These are phyloP conservation scores for Cepaea nemoralis DNA, from an alignment of 1,140 invertebrate genomes.

Conservation along the genomic window DNA sequence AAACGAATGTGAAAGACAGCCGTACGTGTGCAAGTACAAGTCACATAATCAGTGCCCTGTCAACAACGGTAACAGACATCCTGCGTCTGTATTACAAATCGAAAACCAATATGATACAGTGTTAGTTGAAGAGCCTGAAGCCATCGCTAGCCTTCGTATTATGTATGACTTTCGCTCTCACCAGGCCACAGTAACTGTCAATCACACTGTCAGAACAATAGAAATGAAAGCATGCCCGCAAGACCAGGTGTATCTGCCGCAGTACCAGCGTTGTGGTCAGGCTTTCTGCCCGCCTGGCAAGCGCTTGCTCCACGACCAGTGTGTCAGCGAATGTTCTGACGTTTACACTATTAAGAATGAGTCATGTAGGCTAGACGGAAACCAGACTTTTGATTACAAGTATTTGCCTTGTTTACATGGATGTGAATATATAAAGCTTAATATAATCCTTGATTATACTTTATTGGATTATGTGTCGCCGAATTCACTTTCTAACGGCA, in stretches of 20 bases:
- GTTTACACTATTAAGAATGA: neutral
- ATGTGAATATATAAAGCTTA: neutral
- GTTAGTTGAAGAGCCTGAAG: neutral
- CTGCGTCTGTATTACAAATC: too few relatives aligned
- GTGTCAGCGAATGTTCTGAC: neutral
- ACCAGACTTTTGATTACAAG: neutral
- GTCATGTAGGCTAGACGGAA: neutral
- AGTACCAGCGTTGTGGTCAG: neutral
- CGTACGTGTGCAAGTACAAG: too few relatives aligned
- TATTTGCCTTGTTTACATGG: neutral
- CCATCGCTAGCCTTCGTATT: constrained; percentile 20
- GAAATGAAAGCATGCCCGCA: constrained; percentile 16
- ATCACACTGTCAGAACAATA: neutral
- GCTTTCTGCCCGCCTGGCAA: neutral
- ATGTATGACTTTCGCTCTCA: constrained; percentile 13
- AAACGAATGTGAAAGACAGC: too few relatives aligned
- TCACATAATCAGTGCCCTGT: too few relatives aligned
- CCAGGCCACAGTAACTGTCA: neutral
- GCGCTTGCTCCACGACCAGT: neutral
- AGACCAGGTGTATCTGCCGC: neutral
- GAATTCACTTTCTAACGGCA: neutral
- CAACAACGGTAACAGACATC: too few relatives aligned
- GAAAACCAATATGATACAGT: too few relatives aligned
- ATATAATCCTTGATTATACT: neutral
- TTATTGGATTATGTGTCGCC: neutral